phyloP scores from a whole-genome alignment of 2,888 invertebrate genomes.

The Ametastegia equiseti region DNA sequence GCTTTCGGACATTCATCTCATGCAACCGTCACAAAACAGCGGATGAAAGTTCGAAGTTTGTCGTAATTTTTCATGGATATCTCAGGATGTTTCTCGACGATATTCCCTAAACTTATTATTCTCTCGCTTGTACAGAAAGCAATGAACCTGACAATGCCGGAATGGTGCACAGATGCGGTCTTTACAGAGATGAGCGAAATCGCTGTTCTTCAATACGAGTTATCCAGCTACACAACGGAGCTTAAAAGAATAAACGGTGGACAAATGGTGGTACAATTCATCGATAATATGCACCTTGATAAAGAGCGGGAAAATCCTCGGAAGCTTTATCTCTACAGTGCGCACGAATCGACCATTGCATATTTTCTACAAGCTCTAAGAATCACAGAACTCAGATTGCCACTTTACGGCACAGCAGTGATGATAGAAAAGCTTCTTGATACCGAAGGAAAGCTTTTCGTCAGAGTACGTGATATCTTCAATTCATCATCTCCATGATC shows the following conservation, averaged over 20 bases:
- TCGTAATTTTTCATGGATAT: too few relatives aligned
- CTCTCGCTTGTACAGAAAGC: constrained; percentile 54
- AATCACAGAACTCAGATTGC: constrained; percentile 54
- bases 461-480: constrained; percentile 57
- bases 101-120: background rate
- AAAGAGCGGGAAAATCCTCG: constrained; percentile 32
- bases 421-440: constrained; percentile 60
- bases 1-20: too few relatives aligned
- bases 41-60: background rate
- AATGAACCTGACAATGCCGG: constrained; percentile 51
- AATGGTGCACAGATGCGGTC: constrained; percentile 60
- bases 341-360: constrained; percentile 60
- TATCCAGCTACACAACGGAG: constrained; percentile 54
- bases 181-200: constrained; percentile 46
- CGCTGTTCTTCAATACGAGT: constrained; percentile 49
- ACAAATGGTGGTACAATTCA: constrained; percentile 54
- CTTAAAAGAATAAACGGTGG: constrained; percentile 58
- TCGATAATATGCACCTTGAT: constrained; percentile 56
- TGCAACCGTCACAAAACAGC: background rate
- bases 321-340: constrained; percentile 63
- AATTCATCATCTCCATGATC: background rate
- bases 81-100: background rate
- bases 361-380: constrained; percentile 54
- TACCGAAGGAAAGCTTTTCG: constrained; percentile 46
- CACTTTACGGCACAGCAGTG: constrained; percentile 57